Base-by-base conservation (phyloP, 2,888 invertebrate genomes). In the Crematogaster levior region DNA sequence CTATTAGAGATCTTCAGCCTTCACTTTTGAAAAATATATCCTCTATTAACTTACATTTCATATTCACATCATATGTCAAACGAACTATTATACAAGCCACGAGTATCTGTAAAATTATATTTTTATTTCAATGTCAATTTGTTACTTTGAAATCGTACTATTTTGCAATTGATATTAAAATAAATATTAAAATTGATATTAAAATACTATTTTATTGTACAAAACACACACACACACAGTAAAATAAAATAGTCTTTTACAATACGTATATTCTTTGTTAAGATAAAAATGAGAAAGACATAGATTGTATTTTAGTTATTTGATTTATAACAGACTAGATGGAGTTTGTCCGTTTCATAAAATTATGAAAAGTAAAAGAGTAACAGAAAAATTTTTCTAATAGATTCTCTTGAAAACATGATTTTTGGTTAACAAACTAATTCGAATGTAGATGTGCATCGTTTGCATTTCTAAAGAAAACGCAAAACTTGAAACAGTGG, bases 11-110 rank as follows among this genome's bases (percentile, higher is more conserved):
- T 68, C n/a, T 68, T 27, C 56, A 56, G 34, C 43, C 53, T 56
- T 77, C 43, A 77, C 56, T 77, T 56, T 77, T 68, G 68, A 68
- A 43, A 68, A 68, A 43, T 56, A 68, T 27, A 56, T 77, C 77
- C 77, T 68, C 66, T 4, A 77, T 77, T 68, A 56, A 56, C 18
- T 68, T 40, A 77, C 10, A 56, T 77, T 77, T 15, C 3, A 53
- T 12, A 77, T 68, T 18, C 18, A 21, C 9, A 9, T 43, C 15
- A 34, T 6, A 65, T 5, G 27, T 53, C 43, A 56, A 12, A 65
- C 15, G 1, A 43, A 46, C 0, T 48, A 21, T 34, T 34, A 34
- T 48, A 21, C 34, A 51, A 34, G 1, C 15, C 18, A 24, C 1
- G 6, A 40, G 3, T 2, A 21, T 21, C 0, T n/a, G 7, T 15